These are phyloP conservation scores for Hypomecis punctinalis DNA, from an alignment of 2,888 invertebrate genomes.

Conservation along the genomic window DNA sequence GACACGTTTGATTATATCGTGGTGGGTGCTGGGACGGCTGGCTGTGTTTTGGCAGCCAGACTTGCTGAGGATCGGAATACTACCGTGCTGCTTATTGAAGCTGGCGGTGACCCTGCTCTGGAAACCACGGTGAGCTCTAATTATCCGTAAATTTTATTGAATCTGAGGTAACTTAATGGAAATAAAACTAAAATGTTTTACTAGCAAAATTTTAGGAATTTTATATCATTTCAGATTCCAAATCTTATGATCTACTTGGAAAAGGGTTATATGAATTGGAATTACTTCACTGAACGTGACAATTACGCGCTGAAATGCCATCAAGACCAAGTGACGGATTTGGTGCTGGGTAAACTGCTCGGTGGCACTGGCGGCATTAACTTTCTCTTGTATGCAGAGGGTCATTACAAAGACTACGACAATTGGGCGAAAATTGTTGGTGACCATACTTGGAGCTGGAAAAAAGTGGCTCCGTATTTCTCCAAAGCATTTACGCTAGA, in stretches of 20 bases:
- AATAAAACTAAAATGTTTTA: neutral
- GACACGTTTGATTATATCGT: conserved; percentile 85
- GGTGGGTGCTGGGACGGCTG: conserved; percentile 87
- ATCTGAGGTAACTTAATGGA: too few relatives aligned
- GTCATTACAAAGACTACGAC: conserved; percentile 50
- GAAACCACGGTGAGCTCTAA: conserved; percentile 42
- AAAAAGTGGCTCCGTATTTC: conserved; percentile 53
- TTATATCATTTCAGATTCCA: conserved; percentile 43
- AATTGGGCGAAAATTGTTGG: conserved; percentile 49
- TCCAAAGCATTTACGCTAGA: conserved; percentile 54
- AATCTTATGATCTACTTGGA: conserved; percentile 42
- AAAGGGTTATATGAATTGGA: conserved; percentile 43
- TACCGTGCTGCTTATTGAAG: conserved; percentile 87
- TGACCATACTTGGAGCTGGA: conserved; percentile 54
- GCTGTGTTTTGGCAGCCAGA: conserved; percentile 50
- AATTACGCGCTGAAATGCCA: conserved; percentile 29
- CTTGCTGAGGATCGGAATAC: conserved; percentile 47
- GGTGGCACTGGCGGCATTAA: conserved; percentile 45
- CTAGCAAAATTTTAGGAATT: neutral
- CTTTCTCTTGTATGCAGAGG: conserved; percentile 40
- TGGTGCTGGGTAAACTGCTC: conserved; percentile 44
- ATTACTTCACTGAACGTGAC: conserved; percentile 40
- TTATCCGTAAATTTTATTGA: too few relatives aligned
- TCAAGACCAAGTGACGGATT: conserved; percentile 33
- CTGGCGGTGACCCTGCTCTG: conserved; percentile 86